Evolutionary conservation across 1,140 invertebrate genomes (phyloP), one percentile per base, ranked within the genome.

Genomic region (Papilio polytes): DNA sequence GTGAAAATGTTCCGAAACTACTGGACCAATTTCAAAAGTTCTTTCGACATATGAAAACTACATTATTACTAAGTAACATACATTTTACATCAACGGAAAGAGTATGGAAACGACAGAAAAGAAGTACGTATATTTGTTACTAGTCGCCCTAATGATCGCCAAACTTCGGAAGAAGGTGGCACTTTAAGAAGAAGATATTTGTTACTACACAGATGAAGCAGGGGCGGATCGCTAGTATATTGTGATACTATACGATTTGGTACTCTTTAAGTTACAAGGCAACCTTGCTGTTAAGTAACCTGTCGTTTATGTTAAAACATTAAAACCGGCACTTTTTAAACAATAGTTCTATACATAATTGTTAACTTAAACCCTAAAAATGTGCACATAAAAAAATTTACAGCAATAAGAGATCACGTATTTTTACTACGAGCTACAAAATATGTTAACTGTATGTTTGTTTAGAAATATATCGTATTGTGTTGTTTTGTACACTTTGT

Each of bases 361-460:
- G 59, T 63, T 22, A 22, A 31, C 59, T 10, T 26, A 63, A 63
- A 63, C 59, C 20, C 22, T 63, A 26, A 70, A 70, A 70, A 36
- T 70, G 26, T 70, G 22, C 22, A 31, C 26, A 70, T 70, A 31
- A 70, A 66, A 66, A 36, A 70, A 36, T 70, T 70, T 18, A 70
- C 26, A 31, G 26, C 26, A 0, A 70, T 70, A 70, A 70, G 31
- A 31, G 26, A 70, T 70, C 63, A 70, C 63, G 63, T 70, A 12
- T 70, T 31, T 26, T 31, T 22, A 20, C 26, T 26, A 66, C 26
- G 0, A 15, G 26, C 3, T 36, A 70, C 63, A 31, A 70, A 31
- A 1, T 70, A 36, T 36, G 63, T 66, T 18, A 70, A 70, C 36
- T 70, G 63, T 31, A 9, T 26, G 22, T 66, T 70, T 70, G 26